phyloP scores from a whole-genome alignment of 2,888 invertebrate species.

The Scaeva pyrastri region DNA sequence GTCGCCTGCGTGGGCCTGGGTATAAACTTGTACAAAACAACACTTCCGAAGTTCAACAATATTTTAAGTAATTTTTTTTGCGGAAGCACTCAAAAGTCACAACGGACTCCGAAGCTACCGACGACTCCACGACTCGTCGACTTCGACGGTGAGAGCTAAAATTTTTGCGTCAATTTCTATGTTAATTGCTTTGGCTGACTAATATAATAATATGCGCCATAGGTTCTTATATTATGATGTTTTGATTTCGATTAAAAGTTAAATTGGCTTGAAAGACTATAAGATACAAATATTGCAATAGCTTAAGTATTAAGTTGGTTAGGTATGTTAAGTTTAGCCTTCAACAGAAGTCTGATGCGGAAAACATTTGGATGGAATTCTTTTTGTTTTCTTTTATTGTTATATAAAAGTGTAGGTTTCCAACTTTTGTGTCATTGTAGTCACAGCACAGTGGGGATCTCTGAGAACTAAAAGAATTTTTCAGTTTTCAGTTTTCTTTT shows the following conservation, averaged over 20 bases:
- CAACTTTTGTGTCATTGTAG: slow-evolving; percentile 13
- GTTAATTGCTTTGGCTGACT: slow-evolving; percentile 58
- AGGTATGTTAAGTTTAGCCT: slow-evolving; percentile 34
- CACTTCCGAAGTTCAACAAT: slow-evolving; percentile 70
- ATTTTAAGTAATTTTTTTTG: slow-evolving; percentile 52
- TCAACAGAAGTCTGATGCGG: slow-evolving; percentile 53
- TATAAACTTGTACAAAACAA: neutral
- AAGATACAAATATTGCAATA: slow-evolving; percentile 45
- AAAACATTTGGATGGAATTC: slow-evolving; percentile 45
- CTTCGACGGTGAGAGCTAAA: slow-evolving; percentile 45
- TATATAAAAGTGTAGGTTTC: neutral
- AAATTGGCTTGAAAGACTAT: slow-evolving; percentile 11
- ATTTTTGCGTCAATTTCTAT: slow-evolving; percentile 61
- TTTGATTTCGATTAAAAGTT: slow-evolving; percentile 59
- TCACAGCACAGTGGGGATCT: slow-evolving; percentile 9
- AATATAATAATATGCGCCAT: slow-evolving; percentile 37
- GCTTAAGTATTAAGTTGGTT: slow-evolving; percentile 33
- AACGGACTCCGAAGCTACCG: no score
- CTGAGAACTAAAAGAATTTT: slow-evolving; percentile 22
- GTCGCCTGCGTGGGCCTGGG: slow-evolving; percentile 29
- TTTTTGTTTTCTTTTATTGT: slow-evolving; percentile 14
- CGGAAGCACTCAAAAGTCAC: slow-evolving; percentile 52
- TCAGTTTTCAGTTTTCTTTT: neutral
- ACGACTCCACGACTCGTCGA: no score
- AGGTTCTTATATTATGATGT: slow-evolving; percentile 47